Conservation (phyloP, 2,888 invertebrate genomes). For the Caenorhabditis auriculariae region DNA sequence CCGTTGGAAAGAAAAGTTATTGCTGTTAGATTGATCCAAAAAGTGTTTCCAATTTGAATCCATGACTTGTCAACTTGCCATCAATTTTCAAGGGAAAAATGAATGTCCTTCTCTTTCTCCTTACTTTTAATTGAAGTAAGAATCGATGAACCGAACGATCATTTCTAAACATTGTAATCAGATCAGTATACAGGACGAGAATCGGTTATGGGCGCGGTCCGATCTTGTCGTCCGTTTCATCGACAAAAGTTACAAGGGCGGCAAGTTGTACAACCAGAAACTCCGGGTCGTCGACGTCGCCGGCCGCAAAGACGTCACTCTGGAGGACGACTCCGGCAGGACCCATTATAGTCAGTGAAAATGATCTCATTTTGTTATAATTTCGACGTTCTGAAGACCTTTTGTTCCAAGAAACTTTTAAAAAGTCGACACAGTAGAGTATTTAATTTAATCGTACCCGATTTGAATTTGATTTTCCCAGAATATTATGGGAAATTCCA, state of each 20-base stretch:
- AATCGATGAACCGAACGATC: not conserved
- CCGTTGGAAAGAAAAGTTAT: too few relatives aligned
- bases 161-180: not conserved
- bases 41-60: too few relatives aligned
- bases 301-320: slow-evolving; percentile 34
- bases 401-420: too few relatives aligned
- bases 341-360: slow-evolving; percentile 34
- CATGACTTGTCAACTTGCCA: too few relatives aligned
- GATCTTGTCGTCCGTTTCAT: slow-evolving; percentile 43
- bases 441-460: too few relatives aligned
- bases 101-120: too few relatives aligned
- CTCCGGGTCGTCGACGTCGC: slow-evolving; percentile 46
- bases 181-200: not conserved
- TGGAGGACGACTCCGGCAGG: slow-evolving; percentile 37
- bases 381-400: too few relatives aligned
- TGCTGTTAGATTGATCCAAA: too few relatives aligned
- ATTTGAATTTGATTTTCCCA: too few relatives aligned
- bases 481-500: too few relatives aligned
- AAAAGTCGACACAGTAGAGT: not conserved
- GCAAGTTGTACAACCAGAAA: slow-evolving; percentile 33
- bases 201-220: slow-evolving; percentile 43
- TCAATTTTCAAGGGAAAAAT: not conserved
- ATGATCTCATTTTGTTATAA: too few relatives aligned
- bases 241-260: slow-evolving; percentile 35
- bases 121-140: not conserved